Base-by-base conservation (phyloP, 2,113 vertebrate species). In the Tragelaphus strepsiceros region DNA sequence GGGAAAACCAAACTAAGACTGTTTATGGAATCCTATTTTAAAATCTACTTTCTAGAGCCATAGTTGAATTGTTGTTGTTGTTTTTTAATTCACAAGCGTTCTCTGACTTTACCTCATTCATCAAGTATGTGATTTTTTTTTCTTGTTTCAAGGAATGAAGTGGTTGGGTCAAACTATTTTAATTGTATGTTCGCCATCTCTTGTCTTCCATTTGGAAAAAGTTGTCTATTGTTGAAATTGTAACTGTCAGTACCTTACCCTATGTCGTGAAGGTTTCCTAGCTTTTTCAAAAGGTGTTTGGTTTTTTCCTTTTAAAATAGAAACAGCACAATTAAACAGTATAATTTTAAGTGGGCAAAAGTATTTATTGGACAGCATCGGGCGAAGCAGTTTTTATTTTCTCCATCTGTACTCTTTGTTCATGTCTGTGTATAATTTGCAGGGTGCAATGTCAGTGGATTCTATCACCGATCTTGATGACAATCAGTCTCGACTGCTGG, bases 361-460 rank as follows among this genome's bases (percentile, higher is more conserved):
- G 54, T 24, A 30, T 96, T 54, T 59, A 53, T 46, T 89, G 78
- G 64, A 3, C 22, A 26, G 83, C 7, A 0, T 43, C 51, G 74
- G 64, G 67, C 30, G 39, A 39, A 88, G 24, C 28, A 1, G 35
- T 0, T 80, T 97, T 64, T 61, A 5, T 19, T 95, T 94, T 39
- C 46, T 91, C 58, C 74, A 26, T 88, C 80, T 26, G 0, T 51
- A 0, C 84, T 96, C 82, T 96, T 94, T 15, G 22, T 85, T 95
- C 88, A 91, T 0, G 5, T 97, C 83, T 98, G 78, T 98, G 59
- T 97, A 4, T 98, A 91, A 89, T 92, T 98, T 98, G 46, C 99
- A 99, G 99, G 99, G 99, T 0, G 99, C 99, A 0, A 99, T 99
- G 99, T 99, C 99, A 91, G 99, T 99, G 99, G 99, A 99, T 98